A percentile compares a stretch with the other conserved stretches of the same genome.
phyloP scores from a whole-genome alignment of 2,113 vertebrate genomes.

The Hippoglossus stenolepis region DNA sequence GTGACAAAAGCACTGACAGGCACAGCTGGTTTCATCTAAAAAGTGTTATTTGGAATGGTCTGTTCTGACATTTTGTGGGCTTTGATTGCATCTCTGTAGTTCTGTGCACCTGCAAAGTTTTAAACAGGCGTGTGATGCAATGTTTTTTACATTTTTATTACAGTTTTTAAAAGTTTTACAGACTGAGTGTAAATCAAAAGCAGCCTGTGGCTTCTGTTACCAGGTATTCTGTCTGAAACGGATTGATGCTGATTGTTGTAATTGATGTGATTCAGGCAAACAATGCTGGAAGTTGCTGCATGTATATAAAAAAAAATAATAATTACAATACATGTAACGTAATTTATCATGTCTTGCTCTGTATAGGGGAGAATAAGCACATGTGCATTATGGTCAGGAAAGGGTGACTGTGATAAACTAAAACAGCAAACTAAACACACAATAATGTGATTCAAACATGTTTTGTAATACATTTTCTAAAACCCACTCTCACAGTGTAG shows the following conservation, averaged over 20 bases:
- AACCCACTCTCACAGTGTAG: too few relatives aligned
- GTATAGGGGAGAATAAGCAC: too few relatives aligned
- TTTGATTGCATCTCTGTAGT: neutral
- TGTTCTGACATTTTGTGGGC: neutral
- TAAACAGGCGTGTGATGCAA: neutral
- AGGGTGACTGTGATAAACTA: too few relatives aligned
- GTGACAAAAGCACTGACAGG: neutral
- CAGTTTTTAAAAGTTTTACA: too few relatives aligned
- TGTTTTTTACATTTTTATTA: neutral
- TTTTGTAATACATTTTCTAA: too few relatives aligned
- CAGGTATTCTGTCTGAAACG: neutral
- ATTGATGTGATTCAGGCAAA: neutral
- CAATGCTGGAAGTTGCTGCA: neutral
- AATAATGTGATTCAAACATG: too few relatives aligned
- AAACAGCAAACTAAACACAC: neutral
- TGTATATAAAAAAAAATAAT: neutral
- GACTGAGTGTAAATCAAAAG: neutral
- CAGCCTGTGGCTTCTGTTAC: neutral
- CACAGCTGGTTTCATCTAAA: neutral
- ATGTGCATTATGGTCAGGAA: too few relatives aligned
- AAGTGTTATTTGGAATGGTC: neutral
- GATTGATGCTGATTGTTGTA: neutral
- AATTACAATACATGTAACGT: neutral
- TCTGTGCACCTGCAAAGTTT: neutral
- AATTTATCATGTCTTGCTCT: too few relatives aligned